Evolutionary conservation across 2,888 invertebrate species (phyloP).

Genomic region (Phyllotreta striolata): DNA sequence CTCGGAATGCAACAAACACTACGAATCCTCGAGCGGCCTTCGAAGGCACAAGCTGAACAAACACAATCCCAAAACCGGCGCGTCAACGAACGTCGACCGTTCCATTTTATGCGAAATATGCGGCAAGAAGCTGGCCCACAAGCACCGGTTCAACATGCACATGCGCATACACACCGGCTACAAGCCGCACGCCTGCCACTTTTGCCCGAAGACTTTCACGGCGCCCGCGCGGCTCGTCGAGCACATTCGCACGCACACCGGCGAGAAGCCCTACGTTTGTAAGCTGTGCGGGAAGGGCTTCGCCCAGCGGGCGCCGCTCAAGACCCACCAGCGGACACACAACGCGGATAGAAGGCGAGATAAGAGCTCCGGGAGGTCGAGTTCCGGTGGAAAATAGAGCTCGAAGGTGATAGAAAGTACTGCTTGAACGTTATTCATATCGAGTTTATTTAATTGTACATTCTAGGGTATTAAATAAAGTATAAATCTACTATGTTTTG

Average conservation of each 20-base stretch:
- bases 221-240: constrained; percentile 48
- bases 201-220: constrained; percentile 51
- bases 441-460: background rate
- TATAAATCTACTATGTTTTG: no score
- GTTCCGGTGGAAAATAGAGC: no score
- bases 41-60: constrained; percentile 59
- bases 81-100: no score
- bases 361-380: no score
- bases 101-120: constrained; percentile 15
- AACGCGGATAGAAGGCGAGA: constrained; percentile 5
- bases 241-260: constrained; percentile 53
- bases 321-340: constrained; percentile 21
- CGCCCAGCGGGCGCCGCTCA: constrained; percentile 17
- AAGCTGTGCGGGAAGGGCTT: constrained; percentile 24
- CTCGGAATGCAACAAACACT: constrained; percentile 62
- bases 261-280: constrained; percentile 57
- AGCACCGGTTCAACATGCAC: constrained; percentile 36
- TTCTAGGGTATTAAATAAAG: background rate
- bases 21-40: constrained; percentile 56
- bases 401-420: no score
- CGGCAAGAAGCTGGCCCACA: constrained; percentile 29
- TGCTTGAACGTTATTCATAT: no score
- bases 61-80: constrained; percentile 55
- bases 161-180: constrained; percentile 31
- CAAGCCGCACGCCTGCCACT: constrained; percentile 45